Evolutionary conservation across 2,113 vertebrate genomes (phyloP), one percentile per base, ranked within the genome.

Genomic region (Psittacula cyanocephala): DNA sequence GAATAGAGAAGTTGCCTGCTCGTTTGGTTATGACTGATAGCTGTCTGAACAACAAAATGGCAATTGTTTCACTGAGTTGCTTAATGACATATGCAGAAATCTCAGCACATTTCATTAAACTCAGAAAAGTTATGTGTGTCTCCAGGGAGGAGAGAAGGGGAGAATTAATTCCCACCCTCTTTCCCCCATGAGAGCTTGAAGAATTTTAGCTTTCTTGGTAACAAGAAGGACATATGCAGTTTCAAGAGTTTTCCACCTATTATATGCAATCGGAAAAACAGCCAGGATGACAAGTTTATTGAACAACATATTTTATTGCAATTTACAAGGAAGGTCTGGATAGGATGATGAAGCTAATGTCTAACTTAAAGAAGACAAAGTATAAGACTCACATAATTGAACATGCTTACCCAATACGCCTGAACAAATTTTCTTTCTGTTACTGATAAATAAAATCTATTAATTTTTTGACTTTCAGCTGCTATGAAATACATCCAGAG

Each of bases 101-200:
- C 85, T 93, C 47, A 81, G 53, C 52, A 96, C 96, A 95, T 76
- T 90, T 94, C 65, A 78, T 86, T 84, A 85, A 92, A 83, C 16
- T 76, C 0, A 0, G 44, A 69, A 27, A 64, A 76, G 49, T 55
- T 52, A 27, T 20, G 17, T 50, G 17, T 27, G 29, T 63, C 83
- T 94, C 60, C 43, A 19, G 33, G 55, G 72, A 80, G 35, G 69
- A 75, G n/a, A 44, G 5, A 5, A 29, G 31, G 50, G 8, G 59
- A 82, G 55, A 88, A 78, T 78, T 86, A 75, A 84, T 86, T 90
- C 43, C 63, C 78, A 59, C 17, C 3, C 9, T 60, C 19, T 18
- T 77, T 80, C 2, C 37, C 72, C 20, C 35, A 78, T 10, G 50
- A 86, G n/a, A 81, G 27, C 16, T 55, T 79, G 72, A 89, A 87